Base-by-base conservation (phyloP, 2,113 vertebrate species). In the Anser cygnoides region DNA sequence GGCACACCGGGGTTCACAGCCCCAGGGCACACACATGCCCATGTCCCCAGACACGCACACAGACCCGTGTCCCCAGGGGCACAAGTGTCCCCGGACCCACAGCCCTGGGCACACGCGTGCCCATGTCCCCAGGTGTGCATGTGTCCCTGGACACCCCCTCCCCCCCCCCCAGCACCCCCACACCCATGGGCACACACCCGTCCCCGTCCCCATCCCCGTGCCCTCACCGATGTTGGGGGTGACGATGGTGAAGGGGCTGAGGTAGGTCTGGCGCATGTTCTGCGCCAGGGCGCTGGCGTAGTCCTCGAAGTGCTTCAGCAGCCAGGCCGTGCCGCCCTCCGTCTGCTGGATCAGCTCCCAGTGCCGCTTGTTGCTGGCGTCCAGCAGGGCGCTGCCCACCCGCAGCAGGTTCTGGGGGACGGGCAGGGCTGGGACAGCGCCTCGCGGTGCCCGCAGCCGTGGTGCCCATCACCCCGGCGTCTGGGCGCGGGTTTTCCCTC, bases 211-310 rank as follows among this genome's bases (percentile, higher is more conserved):
- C 3, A 1, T 20, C 37, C 55, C 68, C 23, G 16, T 39, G 2
- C 23, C 35, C 98, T 98, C 95, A 99, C 99, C 99, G 3, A 99
- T 99, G 95, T 99, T 98, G 71, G 99, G 99, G 0, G 99, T 99
- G 97, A 99, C 93, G 50, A 99, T 99, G 93, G 99, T 99, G 97
- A 99, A 99, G 89, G 99, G 99, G 96, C 97, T 99, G 39, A 99
- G 98, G 97, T 99, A 99, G 17, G 99, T 99, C 97, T 99, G 99
- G 96, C 98, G 98, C 99, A 99, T 99, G 97, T 99, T 99, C 97
- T 98, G 98, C 0, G 99, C 99, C 96, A 99, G 98, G 2, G 98
- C 98, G 46, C 98, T 99, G 76, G 99, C 99, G 0, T 99, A 99
- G 57, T 99, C 99, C 97, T 99, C 99, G 0, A 98, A 99, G 96